Evolutionary conservation across 1,140 invertebrate species (phyloP).

Genomic region (Orchestia grillus): DNA sequence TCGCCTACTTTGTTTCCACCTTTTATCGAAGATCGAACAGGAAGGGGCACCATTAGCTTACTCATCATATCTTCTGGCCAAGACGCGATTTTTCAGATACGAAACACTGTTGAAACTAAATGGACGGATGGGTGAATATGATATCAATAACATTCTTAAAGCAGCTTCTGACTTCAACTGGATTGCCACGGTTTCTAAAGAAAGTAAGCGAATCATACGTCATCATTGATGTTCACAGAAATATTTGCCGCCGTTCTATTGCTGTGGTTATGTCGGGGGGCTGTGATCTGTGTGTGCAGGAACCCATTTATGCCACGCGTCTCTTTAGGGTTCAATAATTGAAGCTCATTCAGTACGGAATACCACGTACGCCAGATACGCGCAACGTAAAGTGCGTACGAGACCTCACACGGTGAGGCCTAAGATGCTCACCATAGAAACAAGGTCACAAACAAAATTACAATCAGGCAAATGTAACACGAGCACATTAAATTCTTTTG

Average conservation of each 20-base stretch:
- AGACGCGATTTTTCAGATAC: not conserved
- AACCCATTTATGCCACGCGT: not conserved
- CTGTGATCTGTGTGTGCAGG: not conserved
- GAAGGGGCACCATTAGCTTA: not conserved
- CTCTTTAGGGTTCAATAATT: not conserved
- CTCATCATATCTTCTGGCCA: not conserved
- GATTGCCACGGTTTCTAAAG: not conserved
- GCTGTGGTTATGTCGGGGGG: not conserved
- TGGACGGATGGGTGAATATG: too few relatives aligned
- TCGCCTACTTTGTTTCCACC: not conserved
- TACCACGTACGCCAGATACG: not conserved
- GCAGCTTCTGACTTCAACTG: not conserved
- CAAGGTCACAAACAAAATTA: not conserved
- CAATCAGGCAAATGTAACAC: not conserved
- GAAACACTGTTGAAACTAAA: not conserved
- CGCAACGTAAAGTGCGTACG: not conserved
- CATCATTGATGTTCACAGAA: not conserved
- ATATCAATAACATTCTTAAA: not conserved
- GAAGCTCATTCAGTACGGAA: not conserved
- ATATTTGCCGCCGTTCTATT: not conserved
- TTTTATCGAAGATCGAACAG: not conserved
- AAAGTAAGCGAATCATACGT: not conserved
- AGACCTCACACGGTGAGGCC: not conserved
- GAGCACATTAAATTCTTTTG: not conserved
- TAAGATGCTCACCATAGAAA: not conserved